These are phyloP conservation scores for Lophotriccus pileatus DNA, from an alignment of 2,797 vertebrate species.

Conservation along the genomic window DNA sequence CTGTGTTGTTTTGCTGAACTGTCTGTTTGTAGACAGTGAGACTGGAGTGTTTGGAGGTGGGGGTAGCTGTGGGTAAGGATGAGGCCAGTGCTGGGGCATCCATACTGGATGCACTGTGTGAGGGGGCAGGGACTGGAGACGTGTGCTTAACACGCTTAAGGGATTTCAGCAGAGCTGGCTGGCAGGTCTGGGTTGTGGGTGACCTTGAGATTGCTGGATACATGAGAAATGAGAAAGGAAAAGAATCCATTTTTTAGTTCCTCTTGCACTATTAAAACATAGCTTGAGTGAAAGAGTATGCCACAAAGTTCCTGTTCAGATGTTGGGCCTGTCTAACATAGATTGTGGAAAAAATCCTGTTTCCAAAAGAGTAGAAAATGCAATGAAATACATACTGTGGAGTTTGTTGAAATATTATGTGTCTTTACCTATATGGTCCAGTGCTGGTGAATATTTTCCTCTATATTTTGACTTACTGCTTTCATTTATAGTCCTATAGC, in stretches of 20 bases:
- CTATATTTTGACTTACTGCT: neutral
- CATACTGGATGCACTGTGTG: fast-evolving
- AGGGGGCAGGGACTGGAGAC: neutral
- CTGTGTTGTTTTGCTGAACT: neutral
- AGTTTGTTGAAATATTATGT: neutral
- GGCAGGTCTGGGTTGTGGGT: neutral
- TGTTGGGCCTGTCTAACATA: neutral
- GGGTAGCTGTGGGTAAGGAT: neutral
- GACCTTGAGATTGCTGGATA: neutral
- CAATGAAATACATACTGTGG: neutral
- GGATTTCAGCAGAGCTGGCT: neutral
- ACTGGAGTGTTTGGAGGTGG: neutral
- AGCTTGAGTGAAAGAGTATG: neutral
- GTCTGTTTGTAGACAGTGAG: neutral
- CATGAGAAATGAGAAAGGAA: neutral
- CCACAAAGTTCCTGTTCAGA: neutral
- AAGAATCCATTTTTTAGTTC: neutral
- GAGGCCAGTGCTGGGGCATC: neutral
- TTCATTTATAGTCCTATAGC: neutral
- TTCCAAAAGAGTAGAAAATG: neutral
- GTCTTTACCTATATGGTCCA: neutral
- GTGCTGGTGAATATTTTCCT: neutral
- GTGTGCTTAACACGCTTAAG: neutral
- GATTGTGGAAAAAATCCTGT: neutral
- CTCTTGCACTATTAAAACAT: neutral